These are phyloP conservation scores for Pangasianodon hypophthalmus DNA, from an alignment of 2,113 vertebrate species.

Conservation along the genomic window DNA sequence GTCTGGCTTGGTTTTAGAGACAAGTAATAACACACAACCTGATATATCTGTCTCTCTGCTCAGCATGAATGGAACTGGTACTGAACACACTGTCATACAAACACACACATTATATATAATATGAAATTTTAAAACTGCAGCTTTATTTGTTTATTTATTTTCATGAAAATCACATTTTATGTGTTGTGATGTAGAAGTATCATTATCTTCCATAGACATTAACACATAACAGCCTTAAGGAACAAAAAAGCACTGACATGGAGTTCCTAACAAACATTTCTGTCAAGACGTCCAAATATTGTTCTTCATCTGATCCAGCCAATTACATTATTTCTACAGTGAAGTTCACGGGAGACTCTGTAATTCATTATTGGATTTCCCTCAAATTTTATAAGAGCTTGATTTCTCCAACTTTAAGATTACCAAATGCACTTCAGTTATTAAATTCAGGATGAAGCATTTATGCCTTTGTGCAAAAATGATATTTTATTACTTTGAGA, in stretches of 20 bases:
- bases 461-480: background rate
- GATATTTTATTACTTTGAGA: background rate
- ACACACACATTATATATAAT: background rate
- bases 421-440: background rate
- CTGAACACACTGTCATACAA: conserved; percentile 44
- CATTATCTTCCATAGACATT: background rate
- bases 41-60: conserved; percentile 66
- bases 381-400: background rate
- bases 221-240: background rate
- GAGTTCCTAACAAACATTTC: background rate
- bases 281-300: background rate
- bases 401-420: background rate
- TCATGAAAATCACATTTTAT: too few species aligned
- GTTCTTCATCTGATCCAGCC: background rate
- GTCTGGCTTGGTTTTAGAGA: conserved; percentile 74
- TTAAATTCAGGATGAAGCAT: background rate
- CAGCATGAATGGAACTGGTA: conserved; percentile 71
- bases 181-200: background rate
- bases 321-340: background rate
- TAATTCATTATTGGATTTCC: background rate
- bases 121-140: background rate
- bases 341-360: background rate
- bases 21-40: conserved; percentile 63
- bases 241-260: background rate
- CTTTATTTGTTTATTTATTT: too few species aligned